Evolutionary conservation across 2,888 invertebrate genomes (phyloP), one percentile per base, ranked within the genome.

Genomic region (Mamestra brassicae): DNA sequence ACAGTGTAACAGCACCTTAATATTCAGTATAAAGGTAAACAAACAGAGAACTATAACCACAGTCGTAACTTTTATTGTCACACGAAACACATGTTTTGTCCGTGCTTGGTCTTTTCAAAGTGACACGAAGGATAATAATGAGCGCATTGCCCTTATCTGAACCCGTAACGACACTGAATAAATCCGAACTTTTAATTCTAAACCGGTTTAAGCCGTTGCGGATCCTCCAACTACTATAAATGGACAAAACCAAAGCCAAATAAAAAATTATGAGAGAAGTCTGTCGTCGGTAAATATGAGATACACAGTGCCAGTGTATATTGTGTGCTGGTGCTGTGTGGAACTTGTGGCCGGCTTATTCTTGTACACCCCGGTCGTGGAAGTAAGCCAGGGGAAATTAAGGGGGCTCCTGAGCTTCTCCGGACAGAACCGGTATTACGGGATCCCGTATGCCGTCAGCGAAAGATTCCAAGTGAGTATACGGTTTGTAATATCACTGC

Each of bases 401-500:
- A 89, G 94, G 36, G 96, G 96, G 0, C 74, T 94, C 6, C 88
- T 93, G 15, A 90, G 92, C 74, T 74, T 92, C 36, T 91, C 90
- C 38, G 94, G 94, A 1, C 93, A 94, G 83, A 91, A 94, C 86
- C 90, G 91, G 72, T 96, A 93, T 85, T 94, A 93, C 64, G 94
- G 95, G n/a, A 94, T 96, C 87, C 95, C 94, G 5, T 96, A 96
- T 68, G 95, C 94, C 0, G 85, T 87, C 62, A 91, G 93, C 78
- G 83, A 90, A 74, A 92, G 96, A 72, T 96, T 95, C 79, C 92
- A 94, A 90, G 96, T 96, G 80, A 91, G 92, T 88, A 78, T 72
- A 55, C 47, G 15, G 55, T 66, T 60, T 60, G 80, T 72, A 70
- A 76, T 80, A 69, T 60, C 61, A 64, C 64, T 76, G 77, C 61